A percentile compares a stretch with the other conserved stretches of the same genome.
Evolutionary conservation across 1,140 invertebrate genomes (phyloP).

Genomic region (Cyclina sinensis): DNA sequence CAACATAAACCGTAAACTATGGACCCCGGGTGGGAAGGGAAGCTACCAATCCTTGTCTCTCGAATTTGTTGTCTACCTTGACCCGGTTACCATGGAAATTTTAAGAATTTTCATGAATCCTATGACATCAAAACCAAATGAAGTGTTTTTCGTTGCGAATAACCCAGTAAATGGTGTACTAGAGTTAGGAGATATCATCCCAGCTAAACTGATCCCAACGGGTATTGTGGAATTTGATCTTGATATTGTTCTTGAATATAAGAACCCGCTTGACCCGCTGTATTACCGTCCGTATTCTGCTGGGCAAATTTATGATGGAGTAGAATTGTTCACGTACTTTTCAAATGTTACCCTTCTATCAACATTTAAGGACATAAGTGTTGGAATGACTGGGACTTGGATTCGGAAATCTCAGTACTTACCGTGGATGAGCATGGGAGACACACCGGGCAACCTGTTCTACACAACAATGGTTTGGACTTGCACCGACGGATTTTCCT

Average conservation of each 20-base stretch:
- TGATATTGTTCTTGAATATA: constrained; percentile 65
- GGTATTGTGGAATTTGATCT: constrained; percentile 44
- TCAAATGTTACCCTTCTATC: constrained; percentile 36
- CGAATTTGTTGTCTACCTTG: constrained; percentile 69
- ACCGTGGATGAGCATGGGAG: constrained; percentile 71
- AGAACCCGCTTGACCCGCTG: constrained; percentile 60
- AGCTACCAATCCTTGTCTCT: constrained; percentile 62
- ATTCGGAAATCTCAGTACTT: constrained; percentile 65
- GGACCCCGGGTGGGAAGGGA: constrained; percentile 19
- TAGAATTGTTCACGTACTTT: constrained; percentile 67
- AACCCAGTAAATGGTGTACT: constrained; percentile 70
- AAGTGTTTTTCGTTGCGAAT: constrained; percentile 71
- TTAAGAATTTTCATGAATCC: constrained; percentile 58
- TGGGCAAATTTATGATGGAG: constrained; percentile 64
- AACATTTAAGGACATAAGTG: constrained; percentile 12
- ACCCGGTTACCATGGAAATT: constrained; percentile 63
- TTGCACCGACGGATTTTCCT: constrained; percentile 47
- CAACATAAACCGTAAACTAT: constrained; percentile 63
- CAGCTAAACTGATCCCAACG: neutral
- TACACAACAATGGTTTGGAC: constrained; percentile 68
- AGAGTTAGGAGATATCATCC: constrained; percentile 1
- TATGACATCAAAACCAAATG: constrained; percentile 43
- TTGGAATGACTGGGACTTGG: constrained; percentile 61
- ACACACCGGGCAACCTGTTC: constrained; percentile 61
- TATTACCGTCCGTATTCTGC: constrained; percentile 67